A percentile compares a stretch with the other conserved stretches of the same genome.
Conservation (phyloP, 2,113 vertebrate genomes). For the Melanerpes aurifrons region DNA sequence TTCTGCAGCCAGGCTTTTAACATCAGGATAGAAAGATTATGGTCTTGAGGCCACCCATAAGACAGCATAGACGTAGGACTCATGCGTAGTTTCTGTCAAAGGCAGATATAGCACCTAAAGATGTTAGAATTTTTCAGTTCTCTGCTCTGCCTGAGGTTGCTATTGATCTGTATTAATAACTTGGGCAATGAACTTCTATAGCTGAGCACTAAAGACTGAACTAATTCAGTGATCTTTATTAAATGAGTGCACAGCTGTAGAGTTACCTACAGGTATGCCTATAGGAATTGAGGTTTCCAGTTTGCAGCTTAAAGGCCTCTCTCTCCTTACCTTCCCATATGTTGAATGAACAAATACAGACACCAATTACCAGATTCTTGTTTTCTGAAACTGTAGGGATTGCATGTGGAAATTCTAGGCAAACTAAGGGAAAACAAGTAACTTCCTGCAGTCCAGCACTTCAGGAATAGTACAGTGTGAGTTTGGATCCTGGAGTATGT, state of each 20-base stretch:
- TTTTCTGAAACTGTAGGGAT: neutral
- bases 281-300: neutral
- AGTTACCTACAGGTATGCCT: neutral
- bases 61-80: neutral
- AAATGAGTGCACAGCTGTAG: neutral
- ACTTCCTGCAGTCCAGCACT: neutral
- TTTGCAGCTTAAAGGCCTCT: neutral
- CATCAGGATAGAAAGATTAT: rapidly evolving
- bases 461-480: neutral
- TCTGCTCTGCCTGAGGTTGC: neutral
- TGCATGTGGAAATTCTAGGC: neutral
- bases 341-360: neutral
- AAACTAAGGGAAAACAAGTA: neutral
- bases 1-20: neutral
- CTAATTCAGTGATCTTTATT: neutral
- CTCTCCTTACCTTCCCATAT: neutral
- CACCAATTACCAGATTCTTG: neutral
- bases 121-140: neutral
- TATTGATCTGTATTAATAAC: neutral
- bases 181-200: neutral
- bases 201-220: neutral
- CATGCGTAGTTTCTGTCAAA: neutral
- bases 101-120: neutral
- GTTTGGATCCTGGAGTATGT: neutral
- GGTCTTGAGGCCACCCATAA: neutral